Evolutionary conservation across 2,888 invertebrate species (phyloP), one percentile per base, ranked within the genome.

Genomic region (Elegia similella): DNA sequence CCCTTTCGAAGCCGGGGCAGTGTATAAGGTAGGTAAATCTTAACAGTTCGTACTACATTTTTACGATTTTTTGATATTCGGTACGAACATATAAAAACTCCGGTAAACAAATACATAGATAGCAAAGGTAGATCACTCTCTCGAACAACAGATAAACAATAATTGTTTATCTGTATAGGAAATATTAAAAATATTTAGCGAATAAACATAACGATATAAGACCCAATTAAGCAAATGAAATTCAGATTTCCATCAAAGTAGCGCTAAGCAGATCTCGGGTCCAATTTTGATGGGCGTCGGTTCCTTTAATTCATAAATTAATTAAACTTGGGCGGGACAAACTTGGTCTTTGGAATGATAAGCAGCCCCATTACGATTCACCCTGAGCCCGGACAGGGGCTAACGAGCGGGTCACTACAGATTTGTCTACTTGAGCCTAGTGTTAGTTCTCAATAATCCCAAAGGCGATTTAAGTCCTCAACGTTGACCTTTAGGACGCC

Each of bases 281-380:
- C 66, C 78, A 81, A 83, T 80, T 79, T 78, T 78, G 82, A 80
- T 76, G 72, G 69, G 71, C 67, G 68, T 65, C 72, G 34, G 50
- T 38, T 73, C 72, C 74, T 81, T 83, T 79, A 85, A 85, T 86
- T 86, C 80, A 82, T 86, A 88, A 90, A 88, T 86, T 86, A 89
- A 89, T 90, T 88, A 85, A 88, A 86, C 72, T 84, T 75, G 67
- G 62, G 63, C 71, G 69, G 66, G 61, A 68, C 78, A 72, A 80
- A 82, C 74, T 80, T 75, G 63, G 70, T 70, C 75, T 80, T 79
- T 72, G 74, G 83, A 84, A 89, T 88, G 86, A 89, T 86, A 86
- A 88, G 85, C 81, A 80, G 78, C 77, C 46, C 38, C 80, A 79
- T 84, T 86, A 77, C 80, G 76, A 82, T 82, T 78, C 84, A 73